phyloP scores from a whole-genome alignment of 2,888 invertebrate genomes.

The Achlya flavicornis region DNA sequence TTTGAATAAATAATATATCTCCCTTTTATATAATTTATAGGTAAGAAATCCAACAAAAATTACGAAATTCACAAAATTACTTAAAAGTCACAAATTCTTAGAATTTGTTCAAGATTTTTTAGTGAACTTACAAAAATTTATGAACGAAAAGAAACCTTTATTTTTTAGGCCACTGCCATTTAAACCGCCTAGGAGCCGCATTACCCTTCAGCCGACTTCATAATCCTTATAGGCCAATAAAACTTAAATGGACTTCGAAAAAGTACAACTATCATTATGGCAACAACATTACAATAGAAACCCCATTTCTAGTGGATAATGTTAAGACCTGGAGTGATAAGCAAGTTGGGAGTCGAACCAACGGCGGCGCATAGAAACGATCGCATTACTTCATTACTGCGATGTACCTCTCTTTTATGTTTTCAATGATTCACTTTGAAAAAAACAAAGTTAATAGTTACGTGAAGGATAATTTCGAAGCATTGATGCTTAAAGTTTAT shows the following conservation, averaged over 20 bases:
- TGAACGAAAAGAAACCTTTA: no score
- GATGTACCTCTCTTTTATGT: background rate
- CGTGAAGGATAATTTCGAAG: background rate
- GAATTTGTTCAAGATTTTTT: no score
- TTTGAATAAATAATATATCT: no score
- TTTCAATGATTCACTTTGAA: background rate
- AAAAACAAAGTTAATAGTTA: background rate
- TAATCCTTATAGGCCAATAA: background rate
- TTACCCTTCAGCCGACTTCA: background rate
- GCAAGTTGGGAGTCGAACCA: constrained; percentile 2
- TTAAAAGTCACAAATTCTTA: no score
- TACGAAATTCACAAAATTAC: no score
- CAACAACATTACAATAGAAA: constrained; percentile 41
- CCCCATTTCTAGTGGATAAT: constrained; percentile 36
- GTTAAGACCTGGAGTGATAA: constrained; percentile 7
- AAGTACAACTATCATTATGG: constrained; percentile 18
- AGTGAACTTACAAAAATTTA: no score
- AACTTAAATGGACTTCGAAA: background rate
- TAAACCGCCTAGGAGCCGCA: no score
- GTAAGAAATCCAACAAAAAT: no score
- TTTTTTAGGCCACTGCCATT: no score
- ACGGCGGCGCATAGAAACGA: constrained; percentile 7
- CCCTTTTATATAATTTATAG: no score
- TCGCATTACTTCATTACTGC: background rate
- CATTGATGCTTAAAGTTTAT: no score